Evolutionary conservation across 2,113 vertebrate species (phyloP).

Genomic region (Nicator chloris): DNA sequence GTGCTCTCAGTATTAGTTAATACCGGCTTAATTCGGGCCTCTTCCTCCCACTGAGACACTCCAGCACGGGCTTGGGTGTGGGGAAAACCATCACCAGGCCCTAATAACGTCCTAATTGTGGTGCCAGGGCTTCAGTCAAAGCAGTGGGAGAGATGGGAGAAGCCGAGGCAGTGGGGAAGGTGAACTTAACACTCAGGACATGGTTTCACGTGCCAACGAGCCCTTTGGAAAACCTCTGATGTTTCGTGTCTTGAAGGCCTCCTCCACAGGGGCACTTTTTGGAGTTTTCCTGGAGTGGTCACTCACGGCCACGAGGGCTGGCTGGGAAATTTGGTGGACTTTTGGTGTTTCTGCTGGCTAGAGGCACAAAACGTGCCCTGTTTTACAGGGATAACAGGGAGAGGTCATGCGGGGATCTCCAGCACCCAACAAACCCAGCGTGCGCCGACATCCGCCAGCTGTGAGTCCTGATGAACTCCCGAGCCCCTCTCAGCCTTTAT

Average conservation of each 20-base stretch:
- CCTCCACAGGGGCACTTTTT: background rate
- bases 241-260: background rate
- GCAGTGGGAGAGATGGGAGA: background rate
- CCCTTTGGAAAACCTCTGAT: background rate
- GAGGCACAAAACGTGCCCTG: fast-evolving
- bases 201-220: fast-evolving
- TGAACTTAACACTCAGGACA: background rate
- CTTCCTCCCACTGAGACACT: background rate
- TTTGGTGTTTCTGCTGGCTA: background rate
- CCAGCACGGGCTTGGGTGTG: background rate
- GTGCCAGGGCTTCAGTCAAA: background rate
- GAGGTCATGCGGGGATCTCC: background rate
- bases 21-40: background rate
- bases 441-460: fast-evolving
- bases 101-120: background rate
- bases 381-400: background rate
- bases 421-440: background rate
- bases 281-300: background rate
- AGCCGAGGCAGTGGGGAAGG: background rate
- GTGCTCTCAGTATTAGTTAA: conserved; percentile 59
- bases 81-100: background rate
- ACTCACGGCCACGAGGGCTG: fast-evolving
- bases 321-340: fast-evolving
- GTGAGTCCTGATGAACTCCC: background rate
- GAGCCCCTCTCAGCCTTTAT: background rate